phyloP scores from a whole-genome alignment of 2,113 vertebrate genomes.

The Tichodroma muraria region DNA sequence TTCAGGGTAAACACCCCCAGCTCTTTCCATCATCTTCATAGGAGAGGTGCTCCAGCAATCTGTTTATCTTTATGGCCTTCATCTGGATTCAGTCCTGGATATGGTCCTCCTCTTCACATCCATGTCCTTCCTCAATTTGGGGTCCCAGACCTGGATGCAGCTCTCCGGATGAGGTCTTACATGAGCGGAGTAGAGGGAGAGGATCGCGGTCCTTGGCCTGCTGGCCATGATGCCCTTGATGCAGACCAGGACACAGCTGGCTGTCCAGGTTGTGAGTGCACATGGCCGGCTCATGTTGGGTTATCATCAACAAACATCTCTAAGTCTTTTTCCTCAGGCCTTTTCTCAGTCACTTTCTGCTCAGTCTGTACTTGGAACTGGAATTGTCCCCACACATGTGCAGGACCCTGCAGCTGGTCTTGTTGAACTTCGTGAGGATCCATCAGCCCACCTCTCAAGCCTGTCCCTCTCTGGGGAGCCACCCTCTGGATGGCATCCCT shows the following conservation, averaged over 20 bases:
- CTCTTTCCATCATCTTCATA: background rate
- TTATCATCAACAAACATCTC: background rate
- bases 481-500: background rate
- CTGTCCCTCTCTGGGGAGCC: no score
- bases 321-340: no score
- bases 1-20: background rate
- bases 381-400: background rate
- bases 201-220: background rate
- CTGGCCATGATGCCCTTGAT: background rate
- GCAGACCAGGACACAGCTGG: background rate
- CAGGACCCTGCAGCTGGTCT: background rate
- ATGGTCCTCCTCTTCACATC: background rate
- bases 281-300: rapidly evolving
- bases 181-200: background rate
- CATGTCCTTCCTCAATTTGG: background rate
- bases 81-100: no score
- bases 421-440: background rate
- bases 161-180: background rate
- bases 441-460: background rate
- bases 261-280: background rate
- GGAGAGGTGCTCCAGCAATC: background rate
- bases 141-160: background rate
- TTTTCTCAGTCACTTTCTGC: background rate
- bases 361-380: background rate
- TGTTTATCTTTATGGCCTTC: background rate